These are phyloP conservation scores for Eueremaeus valkanovi DNA, from an alignment of 2,888 invertebrate genomes.

Conservation along the genomic window DNA sequence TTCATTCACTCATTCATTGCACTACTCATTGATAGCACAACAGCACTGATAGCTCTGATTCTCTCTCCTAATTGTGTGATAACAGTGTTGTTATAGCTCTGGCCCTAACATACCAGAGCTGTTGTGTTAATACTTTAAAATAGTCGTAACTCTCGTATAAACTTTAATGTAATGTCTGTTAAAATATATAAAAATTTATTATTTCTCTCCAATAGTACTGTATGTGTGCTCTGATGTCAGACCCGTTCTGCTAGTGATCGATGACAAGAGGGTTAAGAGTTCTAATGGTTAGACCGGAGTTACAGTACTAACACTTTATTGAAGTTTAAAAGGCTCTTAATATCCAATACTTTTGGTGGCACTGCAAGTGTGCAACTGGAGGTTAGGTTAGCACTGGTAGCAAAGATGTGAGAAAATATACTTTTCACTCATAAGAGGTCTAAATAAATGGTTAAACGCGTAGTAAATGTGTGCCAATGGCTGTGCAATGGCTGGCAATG, in stretches of 20 bases:
- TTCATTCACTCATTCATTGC: too few relatives aligned
- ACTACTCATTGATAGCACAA: too few relatives aligned
- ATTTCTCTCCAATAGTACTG: conserved; percentile 1
- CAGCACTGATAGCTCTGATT: too few relatives aligned
- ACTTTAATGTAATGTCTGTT: neutral
- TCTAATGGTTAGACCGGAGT: neutral
- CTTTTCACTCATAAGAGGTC: too few relatives aligned
- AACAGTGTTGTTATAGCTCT: neutral
- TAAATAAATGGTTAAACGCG: neutral
- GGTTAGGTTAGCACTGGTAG: too few relatives aligned
- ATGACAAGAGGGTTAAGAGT: conserved; percentile 10
- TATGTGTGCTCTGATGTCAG: neutral
- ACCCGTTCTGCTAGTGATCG: neutral
- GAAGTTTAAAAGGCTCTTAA: too few relatives aligned
- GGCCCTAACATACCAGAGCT: neutral
- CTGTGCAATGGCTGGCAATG: neutral
- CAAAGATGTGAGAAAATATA: too few relatives aligned
- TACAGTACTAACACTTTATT: too few relatives aligned
- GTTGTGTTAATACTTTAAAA: neutral
- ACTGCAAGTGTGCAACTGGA: too few relatives aligned
- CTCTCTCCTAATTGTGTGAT: too few relatives aligned
- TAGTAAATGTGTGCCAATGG: conserved; percentile 12
- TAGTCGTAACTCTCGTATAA: neutral
- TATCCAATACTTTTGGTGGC: too few relatives aligned
- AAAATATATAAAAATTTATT: neutral